phyloP scores from a whole-genome alignment of 1,140 invertebrate species.

The Dendroctonus ponderosae region DNA sequence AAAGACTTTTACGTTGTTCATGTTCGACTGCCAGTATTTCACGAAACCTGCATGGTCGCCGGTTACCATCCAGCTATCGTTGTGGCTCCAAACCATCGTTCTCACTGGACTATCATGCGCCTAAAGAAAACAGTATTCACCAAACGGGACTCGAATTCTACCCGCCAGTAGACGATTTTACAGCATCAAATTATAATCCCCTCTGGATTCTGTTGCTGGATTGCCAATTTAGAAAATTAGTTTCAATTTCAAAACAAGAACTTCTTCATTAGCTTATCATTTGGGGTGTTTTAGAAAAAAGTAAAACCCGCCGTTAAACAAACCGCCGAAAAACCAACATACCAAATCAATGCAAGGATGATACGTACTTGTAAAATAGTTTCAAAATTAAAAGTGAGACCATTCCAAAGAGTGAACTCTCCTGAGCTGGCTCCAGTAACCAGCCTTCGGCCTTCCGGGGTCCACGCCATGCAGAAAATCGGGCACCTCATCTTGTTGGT shows the following conservation, averaged over 20 bases:
- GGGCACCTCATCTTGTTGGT: constrained; percentile 99
- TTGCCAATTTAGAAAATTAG: too few relatives aligned
- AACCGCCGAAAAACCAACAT: too few relatives aligned
- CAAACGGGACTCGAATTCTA: too few relatives aligned
- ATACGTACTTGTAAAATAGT: constrained; percentile 92
- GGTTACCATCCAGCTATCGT: constrained; percentile 99
- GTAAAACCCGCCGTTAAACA: too few relatives aligned
- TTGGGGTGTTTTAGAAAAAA: too few relatives aligned
- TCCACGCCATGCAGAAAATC: constrained; percentile 98
- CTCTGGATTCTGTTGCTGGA: too few relatives aligned
- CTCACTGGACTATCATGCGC: constrained; percentile 97
- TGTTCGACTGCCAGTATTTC: constrained; percentile 99
- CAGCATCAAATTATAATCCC: too few relatives aligned
- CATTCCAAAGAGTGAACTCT: constrained; percentile 99
- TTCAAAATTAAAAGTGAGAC: constrained; percentile 99
- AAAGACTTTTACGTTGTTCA: constrained; percentile 99
- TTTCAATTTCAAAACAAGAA: too few relatives aligned
- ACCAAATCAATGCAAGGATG: too few relatives aligned
- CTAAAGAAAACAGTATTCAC: constrained; percentile 54
- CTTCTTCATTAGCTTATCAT: too few relatives aligned
- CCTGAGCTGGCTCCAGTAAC: constrained; percentile 98
- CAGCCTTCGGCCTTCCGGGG: constrained; percentile 94
- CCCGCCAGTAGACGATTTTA: too few relatives aligned
- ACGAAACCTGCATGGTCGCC: constrained; percentile 98
- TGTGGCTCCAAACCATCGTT: constrained; percentile 99